These are phyloP conservation scores for Oxystoma pomonae DNA, from an alignment of 2,888 invertebrate species.

Conservation along the genomic window DNA sequence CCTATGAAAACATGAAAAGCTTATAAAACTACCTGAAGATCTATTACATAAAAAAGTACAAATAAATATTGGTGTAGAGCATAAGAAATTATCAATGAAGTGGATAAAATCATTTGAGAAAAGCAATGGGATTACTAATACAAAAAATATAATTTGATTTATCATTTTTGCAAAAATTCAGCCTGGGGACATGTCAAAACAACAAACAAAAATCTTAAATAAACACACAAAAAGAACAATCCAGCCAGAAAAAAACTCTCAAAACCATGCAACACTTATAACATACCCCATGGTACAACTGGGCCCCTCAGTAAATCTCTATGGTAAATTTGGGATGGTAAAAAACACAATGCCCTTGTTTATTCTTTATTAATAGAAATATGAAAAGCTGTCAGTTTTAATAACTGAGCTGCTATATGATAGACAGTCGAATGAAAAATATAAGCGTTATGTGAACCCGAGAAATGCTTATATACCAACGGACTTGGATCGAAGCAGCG, in stretches of 20 bases:
- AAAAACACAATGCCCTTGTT: conserved; percentile 27
- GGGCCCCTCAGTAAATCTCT: conserved; percentile 13
- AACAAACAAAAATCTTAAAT: neutral
- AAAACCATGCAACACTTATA: conserved; percentile 23
- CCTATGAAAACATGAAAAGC: no score
- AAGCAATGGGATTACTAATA: neutral
- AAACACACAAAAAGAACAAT: no score
- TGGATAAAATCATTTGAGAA: no score
- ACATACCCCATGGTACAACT: conserved; percentile 32
- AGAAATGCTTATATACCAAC: conserved; percentile 23
- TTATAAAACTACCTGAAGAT: no score
- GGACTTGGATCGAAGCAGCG: conserved; percentile 34
- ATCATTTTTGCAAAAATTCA: neutral
- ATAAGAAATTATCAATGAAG: no score
- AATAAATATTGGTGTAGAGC: no score
- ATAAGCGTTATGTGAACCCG: conserved; percentile 28
- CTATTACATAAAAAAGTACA: no score
- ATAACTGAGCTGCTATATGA: conserved; percentile 32
- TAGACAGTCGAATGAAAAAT: conserved; percentile 38
- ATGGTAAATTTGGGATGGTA: conserved; percentile 27
- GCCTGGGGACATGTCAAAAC: conserved; percentile 1
- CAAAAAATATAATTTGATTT: neutral
- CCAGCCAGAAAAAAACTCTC: neutral
- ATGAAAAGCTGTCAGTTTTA: conserved; percentile 32
- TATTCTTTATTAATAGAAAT: conserved; percentile 26